These are phyloP conservation scores for Bubo scandiacus DNA, from an alignment of 2,113 vertebrate species.

Conservation along the genomic window DNA sequence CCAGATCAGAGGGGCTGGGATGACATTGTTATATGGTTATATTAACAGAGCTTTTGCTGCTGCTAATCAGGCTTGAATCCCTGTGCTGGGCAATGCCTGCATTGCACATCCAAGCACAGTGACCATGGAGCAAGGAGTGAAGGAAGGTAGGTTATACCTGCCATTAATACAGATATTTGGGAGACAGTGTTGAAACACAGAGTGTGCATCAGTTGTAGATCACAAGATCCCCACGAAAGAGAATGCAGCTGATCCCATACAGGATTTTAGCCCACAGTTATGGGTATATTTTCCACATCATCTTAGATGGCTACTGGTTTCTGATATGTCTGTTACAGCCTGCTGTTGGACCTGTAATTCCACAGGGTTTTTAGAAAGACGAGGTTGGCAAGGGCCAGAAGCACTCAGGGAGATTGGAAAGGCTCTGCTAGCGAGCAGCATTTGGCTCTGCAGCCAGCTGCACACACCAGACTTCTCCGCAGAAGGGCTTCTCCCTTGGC, in stretches of 20 bases:
- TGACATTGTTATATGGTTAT: rapidly evolving
- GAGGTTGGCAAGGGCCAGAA: background rate
- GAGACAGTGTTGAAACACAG: rapidly evolving
- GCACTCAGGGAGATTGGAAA: background rate
- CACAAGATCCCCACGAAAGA: background rate
- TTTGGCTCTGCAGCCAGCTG: background rate
- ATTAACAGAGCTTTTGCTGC: background rate
- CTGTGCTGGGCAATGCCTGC: background rate
- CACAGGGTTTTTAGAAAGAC: background rate
- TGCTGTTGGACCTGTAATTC: background rate
- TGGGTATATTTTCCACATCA: rapidly evolving
- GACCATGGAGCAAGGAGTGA: background rate
- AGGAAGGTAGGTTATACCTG: background rate
- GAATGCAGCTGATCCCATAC: background rate
- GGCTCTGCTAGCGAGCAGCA: rapidly evolving
- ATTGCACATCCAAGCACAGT: rapidly evolving
- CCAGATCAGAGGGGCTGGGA: background rate
- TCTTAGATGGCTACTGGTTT: background rate
- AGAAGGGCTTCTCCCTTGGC: background rate
- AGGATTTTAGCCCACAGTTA: background rate
- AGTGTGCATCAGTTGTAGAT: background rate
- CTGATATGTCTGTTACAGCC: background rate
- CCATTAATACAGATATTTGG: background rate
- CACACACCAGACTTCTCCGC: background rate
- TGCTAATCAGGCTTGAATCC: background rate